Conservation (phyloP, 2,113 vertebrate genomes). For the Raja brachyura region DNA sequence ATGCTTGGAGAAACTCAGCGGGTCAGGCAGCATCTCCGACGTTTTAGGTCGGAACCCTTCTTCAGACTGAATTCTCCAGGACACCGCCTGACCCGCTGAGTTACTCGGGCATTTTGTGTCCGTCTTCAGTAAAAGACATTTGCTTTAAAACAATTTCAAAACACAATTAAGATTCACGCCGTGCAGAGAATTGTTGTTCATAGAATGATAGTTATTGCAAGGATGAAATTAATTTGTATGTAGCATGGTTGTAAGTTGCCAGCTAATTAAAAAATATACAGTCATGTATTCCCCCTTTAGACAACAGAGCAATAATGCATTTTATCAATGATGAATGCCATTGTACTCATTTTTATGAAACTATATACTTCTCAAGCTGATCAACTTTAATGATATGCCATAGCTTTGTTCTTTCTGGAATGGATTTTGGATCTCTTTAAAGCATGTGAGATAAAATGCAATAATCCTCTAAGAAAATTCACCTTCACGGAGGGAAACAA, state of each 20-base stretch:
- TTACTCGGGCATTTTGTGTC: no score
- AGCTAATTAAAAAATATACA: slow-evolving; percentile 25
- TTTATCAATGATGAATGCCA: slow-evolving; percentile 14
- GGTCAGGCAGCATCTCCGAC: no score
- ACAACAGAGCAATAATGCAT: slow-evolving; percentile 26
- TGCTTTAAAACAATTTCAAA: slow-evolving; percentile 1
- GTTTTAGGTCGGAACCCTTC: no score
- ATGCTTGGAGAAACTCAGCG: no score
- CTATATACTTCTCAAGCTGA: slow-evolving; percentile 12
- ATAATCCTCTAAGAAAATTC: background rate
- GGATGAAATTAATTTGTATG: slow-evolving; percentile 25
- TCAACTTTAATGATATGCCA: slow-evolving; percentile 1
- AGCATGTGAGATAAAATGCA: background rate
- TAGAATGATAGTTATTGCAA: background rate
- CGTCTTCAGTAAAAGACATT: no score
- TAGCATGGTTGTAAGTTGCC: background rate
- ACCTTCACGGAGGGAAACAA: background rate
- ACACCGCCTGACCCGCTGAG: no score
- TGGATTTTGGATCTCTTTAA: background rate
- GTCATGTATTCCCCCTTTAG: slow-evolving; percentile 9
- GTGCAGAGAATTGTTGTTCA: background rate
- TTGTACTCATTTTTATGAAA: background rate
- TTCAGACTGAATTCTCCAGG: no score
- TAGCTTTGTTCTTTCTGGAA: background rate
- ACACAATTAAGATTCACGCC: background rate